A percentile compares a stretch with the other conserved stretches of the same genome.
phyloP scores from a whole-genome alignment of 2,113 vertebrate species.

The Dendrocopos noguchii region DNA sequence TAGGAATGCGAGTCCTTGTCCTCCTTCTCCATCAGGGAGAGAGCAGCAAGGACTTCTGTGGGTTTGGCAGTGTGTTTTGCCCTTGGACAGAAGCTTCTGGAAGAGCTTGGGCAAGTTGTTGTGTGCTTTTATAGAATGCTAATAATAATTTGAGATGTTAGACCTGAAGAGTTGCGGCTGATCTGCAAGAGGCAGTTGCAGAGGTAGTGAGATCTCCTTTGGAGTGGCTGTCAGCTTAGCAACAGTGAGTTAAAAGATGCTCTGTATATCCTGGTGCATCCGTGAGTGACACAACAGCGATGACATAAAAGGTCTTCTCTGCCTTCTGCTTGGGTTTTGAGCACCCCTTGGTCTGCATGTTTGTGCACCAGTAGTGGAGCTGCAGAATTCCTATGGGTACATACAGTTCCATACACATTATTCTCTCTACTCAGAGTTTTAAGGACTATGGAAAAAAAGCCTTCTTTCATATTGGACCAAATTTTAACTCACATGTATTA shows the following conservation, averaged over 20 bases:
- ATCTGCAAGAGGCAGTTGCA: background rate
- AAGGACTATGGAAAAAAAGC: background rate
- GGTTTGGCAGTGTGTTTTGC: background rate
- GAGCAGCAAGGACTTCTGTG: background rate
- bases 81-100: background rate
- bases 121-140: background rate
- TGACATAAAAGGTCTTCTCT: background rate
- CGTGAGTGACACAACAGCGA: background rate
- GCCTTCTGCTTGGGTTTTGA: background rate
- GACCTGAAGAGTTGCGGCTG: background rate
- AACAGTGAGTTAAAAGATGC: background rate
- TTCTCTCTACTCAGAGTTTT: background rate
- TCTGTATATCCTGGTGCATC: background rate
- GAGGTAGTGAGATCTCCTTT: constrained; percentile 10
- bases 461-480: background rate
- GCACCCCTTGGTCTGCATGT: background rate
- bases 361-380: background rate
- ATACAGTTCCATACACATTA: background rate
- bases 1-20: background rate
- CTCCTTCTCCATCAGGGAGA: background rate
- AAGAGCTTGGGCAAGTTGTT: background rate
- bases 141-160: constrained; percentile 1
- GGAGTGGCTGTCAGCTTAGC: background rate
- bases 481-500: background rate
- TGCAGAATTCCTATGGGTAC: background rate